Base-by-base conservation (phyloP, 2,113 vertebrate genomes). In the Dipodomys stephensi region DNA sequence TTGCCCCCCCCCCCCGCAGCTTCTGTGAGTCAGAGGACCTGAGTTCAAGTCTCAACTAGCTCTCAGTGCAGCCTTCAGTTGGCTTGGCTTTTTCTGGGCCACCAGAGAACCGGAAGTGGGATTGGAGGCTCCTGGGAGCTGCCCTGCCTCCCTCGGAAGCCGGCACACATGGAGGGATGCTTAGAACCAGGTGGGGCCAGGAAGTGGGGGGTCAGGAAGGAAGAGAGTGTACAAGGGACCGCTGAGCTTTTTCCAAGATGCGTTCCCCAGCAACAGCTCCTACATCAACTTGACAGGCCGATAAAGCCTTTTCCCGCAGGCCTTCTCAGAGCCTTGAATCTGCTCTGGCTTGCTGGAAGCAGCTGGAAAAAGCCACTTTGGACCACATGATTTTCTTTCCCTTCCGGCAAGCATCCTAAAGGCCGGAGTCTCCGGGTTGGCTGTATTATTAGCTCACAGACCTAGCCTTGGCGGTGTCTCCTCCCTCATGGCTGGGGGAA, bases 1-100 rank as follows among this genome's bases (percentile, higher is more conserved):
- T 53, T 13, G 9, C 49, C 49, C 15, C 12, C 53, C 16, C 53
- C 53, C 53, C 53, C 35, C 4, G 9, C 32, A 57, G 78, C 60
- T 30, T 22, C 0, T 2, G 12, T 95, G 94, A 95, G 95, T 95
- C 96, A 95, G 69, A 64, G 49, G 76, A 89, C 90, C 77, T 64
- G 94, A 91, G 87, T 95, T 97, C 96, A 89, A 83, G 92, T 87
- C 11, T 79, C 7, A 0, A 72, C 95, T 90, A 19, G 82, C 74
- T 91, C 44, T 49, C 1, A 13, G n/a, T 53, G 27, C 30, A n/a
- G 69, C 77, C 88, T 87, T 46, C 68, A 86, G 46, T 32, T 53
- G 57, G n/a, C n/a, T 4, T 49, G 73, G 57, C 46, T 65, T 6
- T 60, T 35, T n/a, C 30, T 64, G 30, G 25, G 76, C 69, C 57